Conservation (phyloP, 2,797 vertebrate species). For the Vireo griseus region DNA sequence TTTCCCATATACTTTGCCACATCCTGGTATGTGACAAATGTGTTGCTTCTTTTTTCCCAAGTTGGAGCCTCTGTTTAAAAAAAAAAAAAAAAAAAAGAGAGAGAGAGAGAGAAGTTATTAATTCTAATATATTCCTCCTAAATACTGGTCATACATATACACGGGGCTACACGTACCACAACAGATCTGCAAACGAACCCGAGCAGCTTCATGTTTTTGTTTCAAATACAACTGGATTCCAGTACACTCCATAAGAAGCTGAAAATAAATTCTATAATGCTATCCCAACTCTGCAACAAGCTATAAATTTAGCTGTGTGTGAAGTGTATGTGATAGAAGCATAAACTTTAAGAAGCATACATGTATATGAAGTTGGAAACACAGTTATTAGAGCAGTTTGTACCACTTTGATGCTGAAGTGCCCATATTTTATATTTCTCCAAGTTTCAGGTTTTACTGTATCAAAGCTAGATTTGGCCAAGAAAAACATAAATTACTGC, state of each 20-base stretch:
- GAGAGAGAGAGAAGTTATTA: background rate
- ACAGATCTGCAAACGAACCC: background rate
- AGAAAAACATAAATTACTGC: background rate
- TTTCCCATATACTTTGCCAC: constrained; percentile 88
- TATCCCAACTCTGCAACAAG: background rate
- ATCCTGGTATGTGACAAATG: constrained; percentile 95
- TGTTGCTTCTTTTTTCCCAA: constrained; percentile 96
- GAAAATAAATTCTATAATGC: background rate
- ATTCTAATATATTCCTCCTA: background rate
- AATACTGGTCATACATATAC: background rate
- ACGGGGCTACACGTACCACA: background rate
- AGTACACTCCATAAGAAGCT: background rate
- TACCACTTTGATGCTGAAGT: background rate
- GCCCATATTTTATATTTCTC: background rate
- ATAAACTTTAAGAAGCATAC: background rate
- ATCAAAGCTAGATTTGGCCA: background rate
- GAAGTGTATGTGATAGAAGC: background rate
- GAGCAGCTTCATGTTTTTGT: background rate
- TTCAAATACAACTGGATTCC: background rate
- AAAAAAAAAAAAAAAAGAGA: background rate
- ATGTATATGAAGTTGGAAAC: background rate
- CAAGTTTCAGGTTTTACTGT: background rate
- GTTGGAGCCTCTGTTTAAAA: constrained; percentile 85
- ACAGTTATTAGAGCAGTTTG: background rate
- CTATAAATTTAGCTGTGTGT: background rate